These are phyloP conservation scores for Herpetotheres cachinnans DNA, from an alignment of 2,113 vertebrate species.

Conservation along the genomic window DNA sequence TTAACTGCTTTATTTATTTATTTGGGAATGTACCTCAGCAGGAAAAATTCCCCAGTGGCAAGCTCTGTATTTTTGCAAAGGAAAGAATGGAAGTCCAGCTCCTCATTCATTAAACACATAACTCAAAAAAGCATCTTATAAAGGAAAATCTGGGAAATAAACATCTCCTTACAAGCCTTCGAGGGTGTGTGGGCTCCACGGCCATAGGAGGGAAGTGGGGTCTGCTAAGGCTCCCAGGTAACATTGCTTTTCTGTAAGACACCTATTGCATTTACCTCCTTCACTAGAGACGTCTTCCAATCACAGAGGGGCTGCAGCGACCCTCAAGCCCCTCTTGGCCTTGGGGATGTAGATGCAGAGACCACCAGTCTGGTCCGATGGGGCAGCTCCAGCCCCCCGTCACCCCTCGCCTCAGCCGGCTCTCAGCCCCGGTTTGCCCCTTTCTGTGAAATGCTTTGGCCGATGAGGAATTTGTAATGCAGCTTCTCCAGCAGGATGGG, in stretches of 20 bases:
- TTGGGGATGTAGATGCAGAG: background rate
- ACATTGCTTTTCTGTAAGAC: background rate
- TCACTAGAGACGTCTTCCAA: rapidly evolving
- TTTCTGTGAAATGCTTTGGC: background rate
- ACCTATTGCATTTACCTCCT: background rate
- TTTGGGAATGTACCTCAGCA: conserved; percentile 54
- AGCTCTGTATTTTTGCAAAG: background rate
- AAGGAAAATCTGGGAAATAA: background rate
- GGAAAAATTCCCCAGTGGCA: conserved; percentile 10
- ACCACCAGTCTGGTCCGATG: rapidly evolving
- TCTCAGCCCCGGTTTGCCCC: background rate
- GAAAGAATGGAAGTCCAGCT: background rate
- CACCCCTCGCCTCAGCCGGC: rapidly evolving
- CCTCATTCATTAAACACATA: background rate
- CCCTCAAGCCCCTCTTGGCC: rapidly evolving
- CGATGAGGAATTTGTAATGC: background rate
- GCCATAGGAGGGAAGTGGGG: rapidly evolving
- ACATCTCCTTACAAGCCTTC: background rate
- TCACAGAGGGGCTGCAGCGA: background rate
- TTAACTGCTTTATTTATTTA: conserved; percentile 66
- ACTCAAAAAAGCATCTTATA: background rate
- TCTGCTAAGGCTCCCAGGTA: background rate
- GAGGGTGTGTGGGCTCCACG: background rate
- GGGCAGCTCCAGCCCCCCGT: background rate
- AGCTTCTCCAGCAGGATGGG: background rate